phyloP scores from a whole-genome alignment of 2,113 vertebrate genomes.

The Eira barbara region DNA sequence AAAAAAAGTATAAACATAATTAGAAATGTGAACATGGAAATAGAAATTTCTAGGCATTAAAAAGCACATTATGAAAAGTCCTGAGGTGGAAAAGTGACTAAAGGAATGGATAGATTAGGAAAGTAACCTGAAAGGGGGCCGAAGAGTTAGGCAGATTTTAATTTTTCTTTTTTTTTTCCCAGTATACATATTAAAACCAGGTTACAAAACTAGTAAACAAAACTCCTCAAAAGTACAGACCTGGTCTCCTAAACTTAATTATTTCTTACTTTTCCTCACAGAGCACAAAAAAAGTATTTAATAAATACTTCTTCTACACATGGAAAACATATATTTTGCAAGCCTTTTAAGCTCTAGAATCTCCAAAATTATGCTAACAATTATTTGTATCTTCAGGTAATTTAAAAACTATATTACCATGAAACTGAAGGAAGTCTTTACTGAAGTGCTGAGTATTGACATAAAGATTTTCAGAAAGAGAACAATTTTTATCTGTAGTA shows the following conservation, averaged over 20 bases:
- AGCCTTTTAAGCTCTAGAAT: not conserved
- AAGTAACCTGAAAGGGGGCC: not conserved
- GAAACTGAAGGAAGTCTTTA: not conserved
- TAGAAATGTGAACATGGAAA: not conserved
- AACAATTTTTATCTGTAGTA: not conserved
- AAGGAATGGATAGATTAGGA: not conserved
- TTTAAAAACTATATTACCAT: not conserved
- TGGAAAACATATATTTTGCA: not conserved
- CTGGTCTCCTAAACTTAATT: not conserved
- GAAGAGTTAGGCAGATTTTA: not conserved
- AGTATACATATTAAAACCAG: not conserved
- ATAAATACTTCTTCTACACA: not conserved
- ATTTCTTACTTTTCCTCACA: not conserved
- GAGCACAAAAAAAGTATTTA: not conserved
- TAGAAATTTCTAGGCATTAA: not conserved
- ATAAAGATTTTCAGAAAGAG: not conserved
- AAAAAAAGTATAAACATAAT: not conserved
- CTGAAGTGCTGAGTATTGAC: not conserved
- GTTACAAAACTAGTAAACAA: not conserved
- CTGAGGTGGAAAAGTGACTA: not conserved
- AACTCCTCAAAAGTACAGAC: not conserved
- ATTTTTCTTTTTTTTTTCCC: not conserved
- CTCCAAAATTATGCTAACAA: not conserved
- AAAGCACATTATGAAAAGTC: not conserved
- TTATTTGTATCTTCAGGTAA: not conserved